Evolutionary conservation across 2,113 vertebrate species (phyloP).

Genomic region (Meriones unguiculatus): DNA sequence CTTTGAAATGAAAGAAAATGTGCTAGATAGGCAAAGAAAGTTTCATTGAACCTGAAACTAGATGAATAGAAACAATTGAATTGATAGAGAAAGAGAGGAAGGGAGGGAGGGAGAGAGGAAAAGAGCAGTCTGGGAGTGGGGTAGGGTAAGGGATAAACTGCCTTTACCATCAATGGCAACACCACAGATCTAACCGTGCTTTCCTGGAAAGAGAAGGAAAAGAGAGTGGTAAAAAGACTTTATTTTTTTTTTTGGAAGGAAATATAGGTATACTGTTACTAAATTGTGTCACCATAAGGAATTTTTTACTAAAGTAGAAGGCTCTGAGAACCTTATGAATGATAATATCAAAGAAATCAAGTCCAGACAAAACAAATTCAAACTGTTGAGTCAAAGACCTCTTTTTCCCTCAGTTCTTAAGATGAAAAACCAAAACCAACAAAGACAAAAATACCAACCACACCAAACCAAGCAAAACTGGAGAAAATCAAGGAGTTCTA

Average conservation of each 20-base stretch:
- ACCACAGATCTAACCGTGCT: background rate
- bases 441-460: background rate
- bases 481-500: background rate
- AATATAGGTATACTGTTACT: background rate
- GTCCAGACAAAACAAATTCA: constrained; percentile 3
- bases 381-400: background rate
- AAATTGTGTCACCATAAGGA: background rate
- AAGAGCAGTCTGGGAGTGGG: background rate
- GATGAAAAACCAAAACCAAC: background rate
- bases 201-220: background rate
- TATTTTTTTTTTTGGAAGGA: background rate
- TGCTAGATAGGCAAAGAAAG: background rate
- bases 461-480: background rate
- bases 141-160: background rate
- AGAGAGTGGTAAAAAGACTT: background rate
- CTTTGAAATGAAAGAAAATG: background rate
- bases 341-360: constrained; percentile 11
- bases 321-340: background rate
- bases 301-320: background rate
- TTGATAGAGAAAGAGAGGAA: background rate
- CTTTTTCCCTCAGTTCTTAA: background rate
- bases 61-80: background rate
- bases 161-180: background rate
- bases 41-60: background rate
- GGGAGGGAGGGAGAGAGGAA: too few species aligned